Base-by-base conservation (phyloP, 2,113 vertebrate species). In the Lontra canadensis region DNA sequence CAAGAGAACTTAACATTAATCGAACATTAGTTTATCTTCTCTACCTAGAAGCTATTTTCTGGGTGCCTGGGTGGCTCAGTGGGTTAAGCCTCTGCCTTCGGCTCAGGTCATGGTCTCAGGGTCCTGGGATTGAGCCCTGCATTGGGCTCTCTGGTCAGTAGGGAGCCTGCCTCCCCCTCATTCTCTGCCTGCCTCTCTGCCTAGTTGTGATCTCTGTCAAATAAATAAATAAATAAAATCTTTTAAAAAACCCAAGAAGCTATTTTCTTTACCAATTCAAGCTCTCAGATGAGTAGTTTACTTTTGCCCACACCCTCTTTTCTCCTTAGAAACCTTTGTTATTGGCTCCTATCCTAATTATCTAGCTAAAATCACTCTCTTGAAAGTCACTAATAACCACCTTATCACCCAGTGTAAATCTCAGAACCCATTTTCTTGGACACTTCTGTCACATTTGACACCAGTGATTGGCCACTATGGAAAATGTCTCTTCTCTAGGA, bases 231-330 rank as follows among this genome's bases (percentile, higher is more conserved):
- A 55, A 55, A 55, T 18, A 55, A 55, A 55, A 18, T 55, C 52
- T 55, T 52, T 5, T 1, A 55, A 52, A 52, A 6, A 55, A 52
- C 4, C 47, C 49, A 18, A 55, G 55, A 21, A 57, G 55, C 55
- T 55, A 39, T 93, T 95, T 95, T 88, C 36, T 83, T 96, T 95
- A 39, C 23, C 26, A 96, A 36, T 90, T 76, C 80, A 88, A 85
- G 13, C 39, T 71, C 25, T 95, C 25, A 52, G 18, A 49, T 69
- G 13, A 84, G 12, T 92, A 78, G 17, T 90, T 98, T 79, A 57
- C 36, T 90, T 89, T 92, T 88, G 42, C 21, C 94, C 11, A 57
- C 11, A 63, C 15, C 31, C 34, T 90, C 13, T 65, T 39, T 29
- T 36, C 9, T 18, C n/a, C 26, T 83, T 25, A 57, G 63, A 71